These are phyloP conservation scores for Siniperca obscura DNA, from an alignment of 2,797 vertebrate genomes.

Conservation along the genomic window DNA sequence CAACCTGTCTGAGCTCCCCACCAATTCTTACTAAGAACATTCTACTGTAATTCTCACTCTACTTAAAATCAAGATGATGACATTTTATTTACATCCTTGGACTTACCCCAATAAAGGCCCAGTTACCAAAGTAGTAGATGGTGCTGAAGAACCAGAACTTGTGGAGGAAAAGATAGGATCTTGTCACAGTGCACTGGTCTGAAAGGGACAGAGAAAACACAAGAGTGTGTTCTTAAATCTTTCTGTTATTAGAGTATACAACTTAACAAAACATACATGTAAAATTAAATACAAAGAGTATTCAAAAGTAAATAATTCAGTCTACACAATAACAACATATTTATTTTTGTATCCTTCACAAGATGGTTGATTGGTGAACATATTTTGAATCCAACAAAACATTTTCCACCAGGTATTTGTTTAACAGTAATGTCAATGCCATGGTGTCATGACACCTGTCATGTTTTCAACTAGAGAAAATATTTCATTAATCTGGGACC, in stretches of 20 bases:
- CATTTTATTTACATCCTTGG: background rate
- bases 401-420: background rate
- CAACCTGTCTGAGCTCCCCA: background rate
- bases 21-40: background rate
- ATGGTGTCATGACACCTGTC: background rate
- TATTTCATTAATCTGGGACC: background rate
- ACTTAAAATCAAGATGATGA: background rate
- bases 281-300: background rate
- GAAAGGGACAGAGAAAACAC: constrained; percentile 58
- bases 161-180: constrained; percentile 97
- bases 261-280: background rate
- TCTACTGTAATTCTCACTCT: background rate
- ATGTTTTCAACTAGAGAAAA: background rate
- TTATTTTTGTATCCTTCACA: background rate
- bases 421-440: background rate
- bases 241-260: background rate
- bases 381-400: background rate
- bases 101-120: constrained; percentile 97
- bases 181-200: constrained; percentile 96
- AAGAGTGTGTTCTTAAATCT: background rate
- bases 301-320: background rate
- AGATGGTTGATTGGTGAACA: background rate
- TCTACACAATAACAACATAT: background rate
- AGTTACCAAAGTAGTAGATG: constrained; percentile 99
- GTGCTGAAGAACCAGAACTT: constrained; percentile 99